Evolutionary conservation across 92 coral and sea anemone species (phyloP), one percentile per base, ranked within the genome.

Genomic region (Epizoanthus scotinus): DNA sequence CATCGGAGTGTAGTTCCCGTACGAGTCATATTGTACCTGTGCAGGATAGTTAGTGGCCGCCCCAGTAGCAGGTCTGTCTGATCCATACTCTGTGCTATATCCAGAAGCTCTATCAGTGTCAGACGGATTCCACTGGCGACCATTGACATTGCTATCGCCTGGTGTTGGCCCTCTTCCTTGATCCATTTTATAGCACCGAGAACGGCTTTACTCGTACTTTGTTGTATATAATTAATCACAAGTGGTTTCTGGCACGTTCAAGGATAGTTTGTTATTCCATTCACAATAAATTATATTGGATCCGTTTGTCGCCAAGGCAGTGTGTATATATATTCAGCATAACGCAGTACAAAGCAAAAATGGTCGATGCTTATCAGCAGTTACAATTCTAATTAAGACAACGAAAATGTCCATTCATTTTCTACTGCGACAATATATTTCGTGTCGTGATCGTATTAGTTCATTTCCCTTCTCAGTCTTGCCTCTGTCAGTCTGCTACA

Each of bases 11-110:
- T 63, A 58, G 42, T 42, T 20, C 6, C 78, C 78, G 31, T 34
- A 26, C 15, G 72, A 24, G 36, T 68, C 84, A 57, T 67, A 53
- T 10, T 77, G 78, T 28, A 69, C 70, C 21, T 53, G 63, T 44
- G 52, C 55, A 14, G 74, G 70, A 60, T 62, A 34, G 77, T 70
- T 47, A 10, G 50, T 70, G 0, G 61, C 19, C 2, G 15, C 12
- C 17, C 36, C 10, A 20, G 38, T 61, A 31, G 56, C 17, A 50
- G 50, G 50, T 50, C 57, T 22, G 42, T 70, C 50, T 70, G 52
- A 9, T 49, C 49, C 31, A 34, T 70, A 3, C 50, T 28, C 18
- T 40, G 17, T 13, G 56, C 58, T 29, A 6, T 67, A 58, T 14
- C 52, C 52, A 27, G 19, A 12, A 18, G 79, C 26, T 73, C 22